Evolutionary conservation across 1,140 invertebrate genomes (phyloP).

Genomic region (Bactericera cockerelli): DNA sequence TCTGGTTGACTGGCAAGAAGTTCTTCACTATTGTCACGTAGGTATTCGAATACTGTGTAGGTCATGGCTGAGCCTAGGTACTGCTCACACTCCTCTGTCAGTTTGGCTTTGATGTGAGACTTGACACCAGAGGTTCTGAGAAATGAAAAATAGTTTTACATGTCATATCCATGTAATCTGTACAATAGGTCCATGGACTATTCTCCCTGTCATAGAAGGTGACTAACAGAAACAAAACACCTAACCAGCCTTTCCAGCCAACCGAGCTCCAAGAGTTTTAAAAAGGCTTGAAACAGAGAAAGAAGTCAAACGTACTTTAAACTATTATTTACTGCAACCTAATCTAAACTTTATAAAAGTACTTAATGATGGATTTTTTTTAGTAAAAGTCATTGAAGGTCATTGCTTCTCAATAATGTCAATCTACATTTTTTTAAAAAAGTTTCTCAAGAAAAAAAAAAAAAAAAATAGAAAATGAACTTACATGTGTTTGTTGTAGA

Average conservation of each 20-base stretch:
- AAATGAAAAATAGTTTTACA: slow-evolving; percentile 24
- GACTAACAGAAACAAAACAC: background rate
- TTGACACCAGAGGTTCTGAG: slow-evolving; percentile 54
- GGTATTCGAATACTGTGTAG: slow-evolving; percentile 81
- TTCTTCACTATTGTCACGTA: slow-evolving; percentile 64
- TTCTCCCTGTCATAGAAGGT: background rate
- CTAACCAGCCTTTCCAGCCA: background rate
- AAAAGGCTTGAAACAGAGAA: too few relatives aligned
- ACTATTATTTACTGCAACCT: too few relatives aligned
- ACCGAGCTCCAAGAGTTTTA: background rate
- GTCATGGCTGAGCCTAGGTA: slow-evolving; percentile 84
- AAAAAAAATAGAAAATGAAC: too few relatives aligned
- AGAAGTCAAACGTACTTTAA: too few relatives aligned
- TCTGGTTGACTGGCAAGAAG: slow-evolving; percentile 54
- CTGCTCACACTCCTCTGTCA: slow-evolving; percentile 53
- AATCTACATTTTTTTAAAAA: too few relatives aligned
- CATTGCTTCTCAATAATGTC: too few relatives aligned
- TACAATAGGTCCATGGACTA: background rate
- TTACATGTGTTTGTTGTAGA: slow-evolving; percentile 89
- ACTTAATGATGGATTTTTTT: too few relatives aligned
- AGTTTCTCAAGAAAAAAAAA: too few relatives aligned
- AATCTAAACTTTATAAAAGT: too few relatives aligned
- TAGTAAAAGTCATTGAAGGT: too few relatives aligned
- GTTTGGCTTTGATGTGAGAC: slow-evolving; percentile 51
- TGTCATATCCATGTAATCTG: slow-evolving; percentile 13